Percentiles rank a stretch among this genome's conserved stretches.
Conservation (phyloP, 1,140 invertebrate genomes). For the Limonius californicus region DNA sequence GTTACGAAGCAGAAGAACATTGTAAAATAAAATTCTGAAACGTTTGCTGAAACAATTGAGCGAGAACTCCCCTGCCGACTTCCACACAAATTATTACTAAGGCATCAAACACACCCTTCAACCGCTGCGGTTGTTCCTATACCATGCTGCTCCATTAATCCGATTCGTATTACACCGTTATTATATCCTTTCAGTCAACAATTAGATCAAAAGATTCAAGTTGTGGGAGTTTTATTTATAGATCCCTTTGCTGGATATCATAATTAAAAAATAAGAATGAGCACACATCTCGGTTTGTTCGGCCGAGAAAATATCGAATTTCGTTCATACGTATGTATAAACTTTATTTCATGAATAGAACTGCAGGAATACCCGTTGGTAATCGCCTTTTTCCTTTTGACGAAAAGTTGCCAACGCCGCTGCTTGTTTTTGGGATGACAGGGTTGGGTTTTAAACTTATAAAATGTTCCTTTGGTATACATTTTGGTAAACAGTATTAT, state of each 20-base stretch:
- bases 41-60: not conserved
- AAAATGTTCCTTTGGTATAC: too few relatives aligned
- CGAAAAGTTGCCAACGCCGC: too few relatives aligned
- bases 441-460: too few relatives aligned
- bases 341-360: too few relatives aligned
- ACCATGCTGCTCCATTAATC: constrained; percentile 5
- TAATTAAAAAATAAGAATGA: constrained; percentile 18
- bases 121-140: constrained; percentile 1
- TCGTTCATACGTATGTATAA: not conserved
- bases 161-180: constrained; percentile 15
- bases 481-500: too few relatives aligned
- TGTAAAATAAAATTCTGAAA: constrained; percentile 1
- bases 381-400: too few relatives aligned
- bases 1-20: not conserved
- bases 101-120: constrained; percentile 3
- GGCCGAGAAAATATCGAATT: constrained; percentile 15
- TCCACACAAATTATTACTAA: not conserved
- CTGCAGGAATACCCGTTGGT: too few relatives aligned
- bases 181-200: constrained; percentile 15
- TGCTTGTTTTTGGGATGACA: too few relatives aligned
- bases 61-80: not conserved
- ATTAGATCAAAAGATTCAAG: constrained; percentile 2
- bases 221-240: constrained; percentile 27
- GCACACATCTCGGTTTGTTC: not conserved
- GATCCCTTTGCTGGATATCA: constrained; percentile 13